Evolutionary conservation across 2,888 invertebrate genomes (phyloP).

Genomic region (Agrochola litura): DNA sequence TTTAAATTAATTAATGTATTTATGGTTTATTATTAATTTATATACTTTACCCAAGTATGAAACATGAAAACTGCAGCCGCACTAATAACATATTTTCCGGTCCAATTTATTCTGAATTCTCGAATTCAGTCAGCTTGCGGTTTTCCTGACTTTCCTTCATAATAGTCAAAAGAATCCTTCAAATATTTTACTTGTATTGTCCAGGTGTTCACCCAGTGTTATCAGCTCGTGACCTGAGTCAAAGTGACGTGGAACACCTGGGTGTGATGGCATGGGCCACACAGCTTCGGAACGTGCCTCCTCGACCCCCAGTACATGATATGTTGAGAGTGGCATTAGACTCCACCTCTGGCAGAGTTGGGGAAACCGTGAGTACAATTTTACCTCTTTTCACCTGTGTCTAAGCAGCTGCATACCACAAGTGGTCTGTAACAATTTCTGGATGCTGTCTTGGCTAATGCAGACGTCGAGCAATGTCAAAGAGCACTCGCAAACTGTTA

Average conservation of each 20-base stretch:
- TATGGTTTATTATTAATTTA: background rate
- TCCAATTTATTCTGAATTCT: background rate
- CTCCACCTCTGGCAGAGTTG: conserved; percentile 96
- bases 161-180: background rate
- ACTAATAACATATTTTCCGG: background rate
- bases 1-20: background rate
- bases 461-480: background rate
- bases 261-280: conserved; percentile 99
- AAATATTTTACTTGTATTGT: conserved; percentile 5
- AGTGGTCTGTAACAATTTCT: background rate
- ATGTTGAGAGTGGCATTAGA: conserved; percentile 95
- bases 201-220: conserved; percentile 96
- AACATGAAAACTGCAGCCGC: background rate
- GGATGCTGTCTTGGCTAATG: background rate
- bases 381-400: background rate
- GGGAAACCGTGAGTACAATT: conserved; percentile 93
- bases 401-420: background rate
- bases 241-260: conserved; percentile 98
- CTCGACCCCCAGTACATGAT: conserved; percentile 95
- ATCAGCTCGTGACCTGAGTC: conserved; percentile 98
- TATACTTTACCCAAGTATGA: background rate
- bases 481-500: background rate
- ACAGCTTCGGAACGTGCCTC: conserved; percentile 96
- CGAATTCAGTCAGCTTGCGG: background rate
- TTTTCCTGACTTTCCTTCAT: background rate